Evolutionary conservation across 2,113 vertebrate genomes (phyloP).

Genomic region (Daphoenositta chrysoptera): DNA sequence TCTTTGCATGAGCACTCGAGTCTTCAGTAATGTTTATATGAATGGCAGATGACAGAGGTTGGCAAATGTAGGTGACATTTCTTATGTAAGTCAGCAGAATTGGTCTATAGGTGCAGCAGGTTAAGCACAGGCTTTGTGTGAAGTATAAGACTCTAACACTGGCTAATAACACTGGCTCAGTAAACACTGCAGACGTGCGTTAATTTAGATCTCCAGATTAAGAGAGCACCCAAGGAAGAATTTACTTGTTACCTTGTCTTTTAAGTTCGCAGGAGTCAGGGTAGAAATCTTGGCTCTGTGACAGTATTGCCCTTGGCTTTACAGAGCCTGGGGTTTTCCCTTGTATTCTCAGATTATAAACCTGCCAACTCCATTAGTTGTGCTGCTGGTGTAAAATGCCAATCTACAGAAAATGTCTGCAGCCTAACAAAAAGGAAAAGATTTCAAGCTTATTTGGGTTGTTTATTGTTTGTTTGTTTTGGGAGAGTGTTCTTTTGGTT

Average conservation of each 20-base stretch:
- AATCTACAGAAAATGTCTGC: neutral
- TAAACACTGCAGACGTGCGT: neutral
- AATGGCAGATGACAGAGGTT: neutral
- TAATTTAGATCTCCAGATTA: slow-evolving; percentile 55
- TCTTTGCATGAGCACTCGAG: neutral
- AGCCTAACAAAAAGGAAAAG: neutral
- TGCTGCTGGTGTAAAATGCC: neutral
- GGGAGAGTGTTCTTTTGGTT: neutral
- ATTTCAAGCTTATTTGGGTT: neutral
- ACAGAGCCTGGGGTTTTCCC: neutral
- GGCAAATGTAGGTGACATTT: neutral
- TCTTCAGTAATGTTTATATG: neutral
- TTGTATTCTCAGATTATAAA: neutral
- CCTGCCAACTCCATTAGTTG: neutral
- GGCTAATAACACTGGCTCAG: neutral
- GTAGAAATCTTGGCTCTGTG: neutral
- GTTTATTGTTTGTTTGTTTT: neutral
- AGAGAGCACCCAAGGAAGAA: neutral
- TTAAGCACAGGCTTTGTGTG: slow-evolving; percentile 1
- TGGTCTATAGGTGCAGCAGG: neutral
- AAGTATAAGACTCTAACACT: neutral
- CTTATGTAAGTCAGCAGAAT: neutral
- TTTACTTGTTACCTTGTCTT: neutral
- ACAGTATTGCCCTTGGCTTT: neutral
- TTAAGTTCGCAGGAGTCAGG: neutral